Percentiles rank a stretch among this genome's conserved stretches.
phyloP scores from a whole-genome alignment of 2,888 invertebrate genomes.

The Orthonychiurus folsomi region DNA sequence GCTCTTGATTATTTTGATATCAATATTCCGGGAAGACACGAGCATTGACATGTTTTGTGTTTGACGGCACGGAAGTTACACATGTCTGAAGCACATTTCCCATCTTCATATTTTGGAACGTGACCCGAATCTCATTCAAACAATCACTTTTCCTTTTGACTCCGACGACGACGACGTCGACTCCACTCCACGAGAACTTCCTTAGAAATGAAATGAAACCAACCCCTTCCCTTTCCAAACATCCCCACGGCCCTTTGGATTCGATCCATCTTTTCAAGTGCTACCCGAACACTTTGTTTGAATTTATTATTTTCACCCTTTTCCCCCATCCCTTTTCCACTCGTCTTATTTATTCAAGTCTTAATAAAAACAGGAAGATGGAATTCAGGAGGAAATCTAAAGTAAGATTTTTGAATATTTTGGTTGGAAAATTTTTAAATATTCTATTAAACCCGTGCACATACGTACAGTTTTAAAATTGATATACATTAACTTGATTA shows the following conservation, averaged over 20 bases:
- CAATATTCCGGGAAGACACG: not conserved
- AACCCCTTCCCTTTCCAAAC: not conserved
- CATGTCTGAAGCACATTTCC: constrained; percentile 35
- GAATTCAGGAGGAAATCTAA: no score
- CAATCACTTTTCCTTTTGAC: constrained; percentile 17
- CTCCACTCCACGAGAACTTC: no score
- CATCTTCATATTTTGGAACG: constrained; percentile 38
- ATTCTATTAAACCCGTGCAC: no score
- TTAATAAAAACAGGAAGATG: no score
- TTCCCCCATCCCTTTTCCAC: not conserved
- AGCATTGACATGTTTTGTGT: constrained; percentile 35
- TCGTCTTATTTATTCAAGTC: no score
- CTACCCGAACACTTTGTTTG: not conserved
- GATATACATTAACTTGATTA: no score
- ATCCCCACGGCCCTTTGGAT: not conserved
- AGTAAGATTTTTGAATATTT: no score
- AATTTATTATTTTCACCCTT: constrained; percentile 4
- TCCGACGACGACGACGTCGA: constrained; percentile 18
- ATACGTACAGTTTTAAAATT: no score
- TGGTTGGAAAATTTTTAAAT: no score
- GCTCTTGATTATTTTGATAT: not conserved
- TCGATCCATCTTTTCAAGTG: not conserved
- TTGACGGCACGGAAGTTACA: constrained; percentile 38
- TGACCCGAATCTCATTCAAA: constrained; percentile 31
- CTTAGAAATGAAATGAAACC: constrained; percentile 8